These are phyloP conservation scores for Falcaria lacertinaria DNA, from an alignment of 2,888 invertebrate genomes.

Conservation along the genomic window DNA sequence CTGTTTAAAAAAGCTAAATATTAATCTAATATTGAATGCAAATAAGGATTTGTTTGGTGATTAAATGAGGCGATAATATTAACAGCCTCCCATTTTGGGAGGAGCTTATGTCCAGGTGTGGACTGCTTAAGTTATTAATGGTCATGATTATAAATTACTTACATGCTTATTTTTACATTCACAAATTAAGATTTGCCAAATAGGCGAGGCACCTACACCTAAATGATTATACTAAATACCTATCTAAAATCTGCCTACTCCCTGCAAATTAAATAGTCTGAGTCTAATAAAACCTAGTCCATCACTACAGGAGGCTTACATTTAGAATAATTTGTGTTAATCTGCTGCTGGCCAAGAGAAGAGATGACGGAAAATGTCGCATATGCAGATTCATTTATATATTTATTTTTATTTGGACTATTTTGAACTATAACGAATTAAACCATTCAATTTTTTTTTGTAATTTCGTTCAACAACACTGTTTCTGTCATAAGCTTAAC, in stretches of 20 bases:
- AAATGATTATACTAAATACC: too few species aligned
- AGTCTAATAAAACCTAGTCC: constrained; percentile 10
- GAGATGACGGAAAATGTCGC: too few species aligned
- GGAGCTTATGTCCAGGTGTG: background rate
- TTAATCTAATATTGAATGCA: background rate
- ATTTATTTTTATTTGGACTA: too few species aligned
- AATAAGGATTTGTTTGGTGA: background rate
- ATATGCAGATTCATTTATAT: too few species aligned
- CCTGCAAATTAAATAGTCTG: background rate
- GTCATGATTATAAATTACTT: background rate
- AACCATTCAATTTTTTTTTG: too few species aligned
- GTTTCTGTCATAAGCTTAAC: too few species aligned
- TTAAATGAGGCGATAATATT: background rate
- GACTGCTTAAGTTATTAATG: background rate
- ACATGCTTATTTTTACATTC: too few species aligned
- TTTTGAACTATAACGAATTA: too few species aligned
- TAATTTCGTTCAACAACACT: too few species aligned
- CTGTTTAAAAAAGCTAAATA: background rate
- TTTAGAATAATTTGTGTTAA: constrained; percentile 43
- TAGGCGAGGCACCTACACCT: background rate
- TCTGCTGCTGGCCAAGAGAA: constrained; percentile 28
- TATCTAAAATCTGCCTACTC: too few species aligned
- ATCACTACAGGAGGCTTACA: constrained; percentile 28
- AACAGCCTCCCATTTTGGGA: background rate
- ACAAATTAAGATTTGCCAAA: background rate